Evolutionary conservation across 2,888 invertebrate species (phyloP), one percentile per base, ranked within the genome.

Genomic region (Gari tellinella): DNA sequence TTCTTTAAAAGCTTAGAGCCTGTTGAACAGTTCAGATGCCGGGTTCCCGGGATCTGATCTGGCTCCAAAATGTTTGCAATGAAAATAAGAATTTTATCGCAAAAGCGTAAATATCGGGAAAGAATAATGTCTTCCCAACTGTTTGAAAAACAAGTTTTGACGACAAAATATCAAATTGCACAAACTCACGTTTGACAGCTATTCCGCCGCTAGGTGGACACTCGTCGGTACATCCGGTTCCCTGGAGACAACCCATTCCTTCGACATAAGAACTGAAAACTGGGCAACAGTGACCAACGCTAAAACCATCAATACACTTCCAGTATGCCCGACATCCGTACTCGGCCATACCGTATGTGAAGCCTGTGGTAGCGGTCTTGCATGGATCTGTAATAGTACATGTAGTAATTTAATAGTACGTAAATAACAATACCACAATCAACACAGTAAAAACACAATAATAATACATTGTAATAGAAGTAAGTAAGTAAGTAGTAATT

Each of bases 251-350:
- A 0, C 86, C 87, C 69, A 80, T 73, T 4, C 80, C 80, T 38
- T 79, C 74, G 41, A 84, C 69, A 53, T 84, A 88, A 14, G 82
- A 76, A 38, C 81, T 80, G 1, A 83, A 86, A 3, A 51, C 38
- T 19, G 85, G 81, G 51, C 88, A 88, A 61, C 88, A 88, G 21
- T 80, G 72, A n/a, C 83, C 86, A 14, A 82, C 73, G 40, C 86
- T 86, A 52, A 77, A 81, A 8, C 82, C 69, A 19, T 79, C 75
- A 8, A 81, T 67, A 66, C 88, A 88, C 57, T 81, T 70, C 84
- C 83, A 87, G 60, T 86, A 85, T 2, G 83, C 72, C 8, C 86
- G 68, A 45, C 88, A 88, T 0, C 84, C 82, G 8, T 70, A 64
- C 31, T 80, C 75, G 0, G 56, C 25, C 68, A 83, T 77, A 0